Percentiles rank a stretch among this genome's conserved stretches.
Evolutionary conservation across 1,140 invertebrate species (phyloP).

Genomic region (Pogonomyrmex californicus): DNA sequence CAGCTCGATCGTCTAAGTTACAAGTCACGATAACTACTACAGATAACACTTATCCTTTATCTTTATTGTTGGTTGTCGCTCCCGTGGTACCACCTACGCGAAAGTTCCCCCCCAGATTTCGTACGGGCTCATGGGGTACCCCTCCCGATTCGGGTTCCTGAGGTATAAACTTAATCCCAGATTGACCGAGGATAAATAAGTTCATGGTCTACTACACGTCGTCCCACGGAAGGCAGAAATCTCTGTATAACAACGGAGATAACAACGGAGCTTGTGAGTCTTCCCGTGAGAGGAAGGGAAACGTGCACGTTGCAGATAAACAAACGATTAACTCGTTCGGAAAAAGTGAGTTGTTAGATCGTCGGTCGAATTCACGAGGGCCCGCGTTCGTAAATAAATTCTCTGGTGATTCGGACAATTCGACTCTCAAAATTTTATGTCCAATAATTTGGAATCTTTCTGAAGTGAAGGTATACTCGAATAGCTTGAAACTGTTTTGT

Average conservation of each 20-base stretch:
- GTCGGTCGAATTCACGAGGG: too few species aligned
- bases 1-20: constrained; percentile 37
- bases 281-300: neutral
- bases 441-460: too few species aligned
- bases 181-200: constrained; percentile 7
- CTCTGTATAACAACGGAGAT: neutral
- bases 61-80: constrained; percentile 35
- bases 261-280: neutral
- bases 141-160: neutral
- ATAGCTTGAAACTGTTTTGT: too few species aligned
- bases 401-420: too few species aligned
- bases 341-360: neutral
- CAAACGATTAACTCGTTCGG: neutral
- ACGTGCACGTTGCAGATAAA: neutral
- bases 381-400: too few species aligned
- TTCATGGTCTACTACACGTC: neutral
- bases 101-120: constrained; percentile 7
- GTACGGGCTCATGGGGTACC: neutral
- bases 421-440: too few species aligned
- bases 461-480: too few species aligned
- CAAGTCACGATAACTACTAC: constrained; percentile 51
- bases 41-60: constrained; percentile 47
- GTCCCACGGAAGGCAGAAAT: neutral
- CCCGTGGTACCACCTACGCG: constrained; percentile 7
- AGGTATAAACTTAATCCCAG: constrained; percentile 1